Percentiles rank a stretch among this genome's conserved stretches.
phyloP scores from a whole-genome alignment of 2,797 vertebrate species.

The Ispidina picta region DNA sequence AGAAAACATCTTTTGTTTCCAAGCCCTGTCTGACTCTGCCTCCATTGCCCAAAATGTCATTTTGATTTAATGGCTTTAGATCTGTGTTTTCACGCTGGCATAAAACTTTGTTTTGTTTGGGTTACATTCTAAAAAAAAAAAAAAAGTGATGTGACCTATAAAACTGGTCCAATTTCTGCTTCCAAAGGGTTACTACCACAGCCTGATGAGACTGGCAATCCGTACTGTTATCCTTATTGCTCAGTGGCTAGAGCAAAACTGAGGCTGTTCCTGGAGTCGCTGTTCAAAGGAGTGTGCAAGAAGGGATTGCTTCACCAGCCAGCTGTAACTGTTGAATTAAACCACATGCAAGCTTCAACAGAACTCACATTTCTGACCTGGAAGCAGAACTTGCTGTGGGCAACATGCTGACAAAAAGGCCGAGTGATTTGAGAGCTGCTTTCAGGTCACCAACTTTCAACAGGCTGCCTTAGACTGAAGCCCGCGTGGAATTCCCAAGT shows the following conservation, averaged over 20 bases:
- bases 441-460: background rate
- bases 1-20: slow-evolving; percentile 26
- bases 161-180: slow-evolving; percentile 4
- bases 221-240: background rate
- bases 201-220: background rate
- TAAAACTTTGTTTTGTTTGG: background rate
- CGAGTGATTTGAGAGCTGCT: background rate
- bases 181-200: background rate
- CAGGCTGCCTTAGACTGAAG: background rate
- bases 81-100: background rate
- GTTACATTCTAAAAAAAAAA: background rate
- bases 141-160: slow-evolving; percentile 28
- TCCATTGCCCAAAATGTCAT: background rate
- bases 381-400: background rate
- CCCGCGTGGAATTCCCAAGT: background rate
- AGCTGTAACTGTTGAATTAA: background rate
- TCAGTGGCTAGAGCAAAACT: background rate
- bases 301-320: background rate
- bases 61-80: slow-evolving; percentile 20
- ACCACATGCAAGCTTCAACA: background rate
- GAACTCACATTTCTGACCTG: background rate
- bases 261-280: background rate
- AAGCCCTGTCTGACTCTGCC: background rate
- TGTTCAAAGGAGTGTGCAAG: background rate
- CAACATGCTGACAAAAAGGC: background rate